These are phyloP conservation scores for Coecobrya sp. DNA, from an alignment of 2,888 invertebrate species.

Conservation along the genomic window DNA sequence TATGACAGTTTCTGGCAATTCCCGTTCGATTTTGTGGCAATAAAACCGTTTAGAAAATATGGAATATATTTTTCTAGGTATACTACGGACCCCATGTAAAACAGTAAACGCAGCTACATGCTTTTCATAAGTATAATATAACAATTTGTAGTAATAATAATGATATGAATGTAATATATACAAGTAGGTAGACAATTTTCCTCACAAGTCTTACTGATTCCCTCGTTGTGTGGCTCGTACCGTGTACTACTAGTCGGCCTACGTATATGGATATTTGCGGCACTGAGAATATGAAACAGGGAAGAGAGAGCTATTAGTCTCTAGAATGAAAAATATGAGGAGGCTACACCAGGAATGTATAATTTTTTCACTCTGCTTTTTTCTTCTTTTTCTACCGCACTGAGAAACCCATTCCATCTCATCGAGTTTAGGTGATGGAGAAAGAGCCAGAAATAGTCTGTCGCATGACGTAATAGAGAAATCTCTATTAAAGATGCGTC, in stretches of 20 bases:
- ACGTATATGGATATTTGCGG: constrained; percentile 42
- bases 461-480: constrained; percentile 9
- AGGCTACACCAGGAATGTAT: constrained; percentile 73
- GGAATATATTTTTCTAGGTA: constrained; percentile 49
- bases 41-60: constrained; percentile 74
- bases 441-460: neutral
- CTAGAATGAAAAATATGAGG: constrained; percentile 77
- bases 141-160: constrained; percentile 13
- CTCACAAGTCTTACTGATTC: neutral
- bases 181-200: neutral
- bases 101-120: neutral
- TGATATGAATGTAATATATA: neutral
- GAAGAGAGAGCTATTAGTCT: constrained; percentile 68
- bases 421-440: neutral
- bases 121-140: neutral
- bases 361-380: constrained; percentile 68
- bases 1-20: constrained; percentile 77
- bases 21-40: constrained; percentile 74
- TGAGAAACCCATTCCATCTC: constrained; percentile 31
- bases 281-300: constrained; percentile 55
- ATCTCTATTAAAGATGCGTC: constrained; percentile 32
- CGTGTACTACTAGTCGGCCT: neutral
- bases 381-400: neutral
- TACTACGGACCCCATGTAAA: neutral
- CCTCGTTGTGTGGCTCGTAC: neutral